These are phyloP conservation scores for Tortrix viridana DNA, from an alignment of 2,888 invertebrate genomes.

Conservation along the genomic window DNA sequence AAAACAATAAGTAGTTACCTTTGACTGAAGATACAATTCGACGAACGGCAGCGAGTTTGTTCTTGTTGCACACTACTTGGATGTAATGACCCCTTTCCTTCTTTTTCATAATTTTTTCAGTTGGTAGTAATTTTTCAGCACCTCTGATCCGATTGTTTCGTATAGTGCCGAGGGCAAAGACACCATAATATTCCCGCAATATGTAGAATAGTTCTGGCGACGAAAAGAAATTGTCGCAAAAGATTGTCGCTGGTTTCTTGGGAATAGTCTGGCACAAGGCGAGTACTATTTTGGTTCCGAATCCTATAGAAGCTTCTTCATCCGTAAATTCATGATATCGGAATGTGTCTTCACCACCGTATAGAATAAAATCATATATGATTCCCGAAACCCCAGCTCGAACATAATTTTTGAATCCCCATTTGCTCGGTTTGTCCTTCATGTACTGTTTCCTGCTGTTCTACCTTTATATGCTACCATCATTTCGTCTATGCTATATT, in stretches of 20 bases:
- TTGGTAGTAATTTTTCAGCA: conserved; percentile 3
- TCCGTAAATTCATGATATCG: conserved; percentile 43
- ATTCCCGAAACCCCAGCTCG: conserved; percentile 54
- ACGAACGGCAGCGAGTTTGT: conserved; percentile 12
- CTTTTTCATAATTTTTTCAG: conserved; percentile 27
- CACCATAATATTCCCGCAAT: conserved; percentile 3
- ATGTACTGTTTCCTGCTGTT: conserved; percentile 55
- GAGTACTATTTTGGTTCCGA: conserved; percentile 51
- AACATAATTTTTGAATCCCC: conserved; percentile 57
- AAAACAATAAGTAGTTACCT: too few relatives aligned
- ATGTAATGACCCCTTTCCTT: conserved; percentile 14
- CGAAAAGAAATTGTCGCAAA: conserved; percentile 22
- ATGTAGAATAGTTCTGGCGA: conserved; percentile 12
- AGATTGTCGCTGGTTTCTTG: conserved; percentile 22
- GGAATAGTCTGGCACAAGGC: conserved; percentile 41
- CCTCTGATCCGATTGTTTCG: conserved; percentile 12
- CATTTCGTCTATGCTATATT: conserved; percentile 54
- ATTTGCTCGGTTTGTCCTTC: conserved; percentile 54
- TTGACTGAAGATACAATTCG: too few relatives aligned
- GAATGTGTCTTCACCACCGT: conserved; percentile 53
- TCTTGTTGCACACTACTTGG: conserved; percentile 24
- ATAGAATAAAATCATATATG: conserved; percentile 55
- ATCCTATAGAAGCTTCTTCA: conserved; percentile 42
- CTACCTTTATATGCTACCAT: conserved; percentile 56
- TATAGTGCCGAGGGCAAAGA: conserved; percentile 10